These are phyloP conservation scores for Gortyna flavago DNA, from an alignment of 2,888 invertebrate species.

Conservation along the genomic window DNA sequence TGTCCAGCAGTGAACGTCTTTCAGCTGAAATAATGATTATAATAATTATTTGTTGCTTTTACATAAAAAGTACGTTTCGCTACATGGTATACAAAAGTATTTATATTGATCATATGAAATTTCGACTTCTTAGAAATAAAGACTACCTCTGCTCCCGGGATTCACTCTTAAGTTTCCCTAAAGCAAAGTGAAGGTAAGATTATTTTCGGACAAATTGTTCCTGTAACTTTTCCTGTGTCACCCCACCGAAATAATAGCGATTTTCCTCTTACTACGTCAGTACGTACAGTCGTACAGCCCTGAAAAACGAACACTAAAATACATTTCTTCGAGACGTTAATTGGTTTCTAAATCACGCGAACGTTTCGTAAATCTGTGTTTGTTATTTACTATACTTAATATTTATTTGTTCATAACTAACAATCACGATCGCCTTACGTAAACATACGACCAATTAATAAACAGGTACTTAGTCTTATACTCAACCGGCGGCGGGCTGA, in stretches of 20 bases:
- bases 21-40: no score
- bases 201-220: constrained; percentile 41
- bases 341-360: constrained; percentile 70
- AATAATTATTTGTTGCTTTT: no score
- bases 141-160: not conserved
- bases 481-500: constrained; percentile 56
- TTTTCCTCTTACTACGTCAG: constrained; percentile 28
- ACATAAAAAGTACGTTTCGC: not conserved
- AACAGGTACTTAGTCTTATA: constrained; percentile 56
- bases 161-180: constrained; percentile 7
- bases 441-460: constrained; percentile 62
- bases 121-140: not conserved
- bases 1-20: no score
- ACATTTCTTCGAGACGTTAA: constrained; percentile 62
- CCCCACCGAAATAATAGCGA: constrained; percentile 16
- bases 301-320: constrained; percentile 54
- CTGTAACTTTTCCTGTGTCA: constrained; percentile 44
- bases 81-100: not conserved
- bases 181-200: constrained; percentile 22
- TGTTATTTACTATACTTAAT: constrained; percentile 66
- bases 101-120: not conserved
- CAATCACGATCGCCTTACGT: constrained; percentile 66
- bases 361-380: constrained; percentile 61
- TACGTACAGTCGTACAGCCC: constrained; percentile 54
- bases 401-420: constrained; percentile 62